Percentiles rank a stretch among this genome's conserved stretches.
Evolutionary conservation across 1,140 invertebrate species (phyloP).

Genomic region (Dermatophagoides farinae): DNA sequence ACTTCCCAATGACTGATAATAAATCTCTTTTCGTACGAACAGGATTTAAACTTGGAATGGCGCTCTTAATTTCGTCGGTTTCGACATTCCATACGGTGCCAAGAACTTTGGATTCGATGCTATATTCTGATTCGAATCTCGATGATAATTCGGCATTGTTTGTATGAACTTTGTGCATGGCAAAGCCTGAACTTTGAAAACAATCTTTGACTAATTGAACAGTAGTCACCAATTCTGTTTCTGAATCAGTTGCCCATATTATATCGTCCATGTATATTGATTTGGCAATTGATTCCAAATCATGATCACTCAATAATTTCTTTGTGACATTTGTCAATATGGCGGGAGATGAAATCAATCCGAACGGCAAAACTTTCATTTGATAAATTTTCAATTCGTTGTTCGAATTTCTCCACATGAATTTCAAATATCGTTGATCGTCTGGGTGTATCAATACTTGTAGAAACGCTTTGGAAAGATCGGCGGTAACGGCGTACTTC

Average conservation of each 20-base stretch:
- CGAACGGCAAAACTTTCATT: not conserved
- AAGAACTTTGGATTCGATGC: not conserved
- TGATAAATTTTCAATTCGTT: not conserved
- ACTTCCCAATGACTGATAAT: not conserved
- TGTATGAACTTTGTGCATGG: not conserved
- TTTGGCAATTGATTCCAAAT: not conserved
- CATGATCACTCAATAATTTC: not conserved
- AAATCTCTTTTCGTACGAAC: not conserved
- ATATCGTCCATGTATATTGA: not conserved
- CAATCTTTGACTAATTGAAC: not conserved
- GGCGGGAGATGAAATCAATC: not conserved
- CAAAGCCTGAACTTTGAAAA: not conserved
- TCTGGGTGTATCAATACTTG: not conserved
- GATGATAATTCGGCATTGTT: not conserved
- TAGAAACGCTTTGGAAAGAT: not conserved
- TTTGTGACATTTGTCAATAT: not conserved
- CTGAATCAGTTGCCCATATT: not conserved
- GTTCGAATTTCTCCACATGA: not conserved
- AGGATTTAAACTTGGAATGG: not conserved
- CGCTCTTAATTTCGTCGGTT: not conserved
- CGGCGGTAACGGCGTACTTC: not conserved
- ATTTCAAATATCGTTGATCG: not conserved
- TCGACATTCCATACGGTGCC: not conserved
- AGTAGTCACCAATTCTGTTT: not conserved
- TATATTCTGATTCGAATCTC: not conserved